A percentile compares a stretch with the other conserved stretches of the same genome.
These are phyloP conservation scores for Enteromius paludinosus DNA, from an alignment of 2,797 vertebrate species.

Conservation along the genomic window DNA sequence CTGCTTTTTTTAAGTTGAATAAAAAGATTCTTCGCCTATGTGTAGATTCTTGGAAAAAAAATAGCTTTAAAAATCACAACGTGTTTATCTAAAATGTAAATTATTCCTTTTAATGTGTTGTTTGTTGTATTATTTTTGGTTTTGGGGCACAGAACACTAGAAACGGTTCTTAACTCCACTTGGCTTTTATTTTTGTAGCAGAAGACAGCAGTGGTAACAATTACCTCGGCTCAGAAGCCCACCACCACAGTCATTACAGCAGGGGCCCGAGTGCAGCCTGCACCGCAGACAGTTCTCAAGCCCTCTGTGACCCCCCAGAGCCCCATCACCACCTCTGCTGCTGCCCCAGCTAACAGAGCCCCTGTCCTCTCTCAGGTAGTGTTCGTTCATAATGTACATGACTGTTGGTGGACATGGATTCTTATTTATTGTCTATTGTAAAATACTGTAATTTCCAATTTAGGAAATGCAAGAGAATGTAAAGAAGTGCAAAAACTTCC, in stretches of 20 bases:
- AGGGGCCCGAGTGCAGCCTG: conserved; percentile 68
- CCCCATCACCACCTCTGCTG: conserved; percentile 50
- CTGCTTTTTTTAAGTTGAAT: neutral
- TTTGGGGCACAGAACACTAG: neutral
- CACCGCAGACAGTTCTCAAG: conserved; percentile 57
- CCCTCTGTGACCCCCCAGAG: conserved; percentile 36
- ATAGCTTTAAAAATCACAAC: neutral
- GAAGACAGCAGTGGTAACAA: conserved; percentile 69
- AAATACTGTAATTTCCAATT: neutral
- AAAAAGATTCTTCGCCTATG: neutral
- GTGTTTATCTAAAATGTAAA: neutral
- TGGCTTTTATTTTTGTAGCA: conserved; percentile 16
- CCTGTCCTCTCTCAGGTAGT: conserved; percentile 80
- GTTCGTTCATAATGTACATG: neutral
- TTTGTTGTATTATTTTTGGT: neutral
- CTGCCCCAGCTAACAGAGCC: conserved; percentile 68
- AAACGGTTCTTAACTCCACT: neutral
- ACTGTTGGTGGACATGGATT: neutral
- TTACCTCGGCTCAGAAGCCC: conserved; percentile 74
- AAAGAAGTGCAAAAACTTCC: conserved; percentile 91
- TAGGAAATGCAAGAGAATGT: conserved; percentile 93
- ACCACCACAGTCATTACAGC: conserved; percentile 75
- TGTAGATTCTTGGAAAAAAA: neutral
- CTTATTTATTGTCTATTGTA: neutral
- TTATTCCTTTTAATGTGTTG: neutral